Percentiles rank a stretch among this genome's conserved stretches.
phyloP scores from a whole-genome alignment of 2,797 vertebrate species.

The Myotis planiceps region DNA sequence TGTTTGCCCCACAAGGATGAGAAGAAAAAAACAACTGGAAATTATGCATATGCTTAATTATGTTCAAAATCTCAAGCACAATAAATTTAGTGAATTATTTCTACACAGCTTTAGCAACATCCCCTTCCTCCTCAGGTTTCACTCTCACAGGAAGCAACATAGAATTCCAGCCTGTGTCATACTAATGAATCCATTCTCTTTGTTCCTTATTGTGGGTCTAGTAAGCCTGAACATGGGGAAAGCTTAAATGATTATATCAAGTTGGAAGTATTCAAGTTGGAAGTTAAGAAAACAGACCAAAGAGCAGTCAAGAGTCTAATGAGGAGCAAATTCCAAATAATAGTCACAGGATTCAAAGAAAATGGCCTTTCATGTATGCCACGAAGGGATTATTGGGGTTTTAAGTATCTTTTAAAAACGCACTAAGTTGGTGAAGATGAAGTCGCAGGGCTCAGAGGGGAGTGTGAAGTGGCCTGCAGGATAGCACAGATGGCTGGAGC shows the following conservation, averaged over 20 bases:
- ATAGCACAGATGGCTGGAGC: constrained; percentile 61
- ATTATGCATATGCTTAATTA: background rate
- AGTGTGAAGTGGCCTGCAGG: background rate
- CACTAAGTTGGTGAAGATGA: constrained; percentile 40
- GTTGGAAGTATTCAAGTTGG: constrained; percentile 58
- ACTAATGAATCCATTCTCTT: background rate
- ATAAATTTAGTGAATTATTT: background rate
- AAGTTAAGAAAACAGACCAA: background rate
- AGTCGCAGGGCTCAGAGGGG: background rate
- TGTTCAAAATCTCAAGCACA: constrained; percentile 30
- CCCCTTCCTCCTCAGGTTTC: background rate
- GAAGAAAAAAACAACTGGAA: background rate
- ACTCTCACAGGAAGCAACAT: background rate
- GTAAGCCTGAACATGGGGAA: constrained; percentile 44
- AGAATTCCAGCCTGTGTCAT: background rate
- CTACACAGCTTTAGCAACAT: background rate
- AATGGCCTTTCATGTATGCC: background rate
- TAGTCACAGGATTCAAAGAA: constrained; percentile 30
- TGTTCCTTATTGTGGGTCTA: background rate
- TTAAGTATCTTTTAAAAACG: background rate
- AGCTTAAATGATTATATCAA: constrained; percentile 79
- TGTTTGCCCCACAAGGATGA: background rate
- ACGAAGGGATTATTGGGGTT: background rate
- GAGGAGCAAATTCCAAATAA: constrained; percentile 40
- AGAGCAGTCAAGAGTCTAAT: background rate